Percentiles rank a stretch among this genome's conserved stretches.
phyloP scores from a whole-genome alignment of 1,140 invertebrate genomes.

The Eueides isabella region DNA sequence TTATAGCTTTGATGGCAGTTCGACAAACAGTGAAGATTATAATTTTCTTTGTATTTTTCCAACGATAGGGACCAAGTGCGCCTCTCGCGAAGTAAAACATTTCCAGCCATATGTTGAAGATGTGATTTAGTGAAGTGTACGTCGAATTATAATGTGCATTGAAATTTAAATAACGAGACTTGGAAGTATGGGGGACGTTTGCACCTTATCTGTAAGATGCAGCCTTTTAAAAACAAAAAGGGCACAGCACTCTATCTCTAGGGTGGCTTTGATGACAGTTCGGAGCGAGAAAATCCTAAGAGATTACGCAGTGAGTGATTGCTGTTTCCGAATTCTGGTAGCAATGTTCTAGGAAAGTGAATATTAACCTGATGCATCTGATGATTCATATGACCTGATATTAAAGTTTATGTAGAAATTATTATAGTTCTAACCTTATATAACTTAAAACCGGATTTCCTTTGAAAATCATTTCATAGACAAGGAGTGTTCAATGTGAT shows the following conservation, averaged over 20 bases:
- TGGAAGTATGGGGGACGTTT: conserved; percentile 43
- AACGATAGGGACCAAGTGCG: conserved; percentile 32
- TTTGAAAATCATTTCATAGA: conserved; percentile 16
- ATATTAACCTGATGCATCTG: conserved; percentile 67
- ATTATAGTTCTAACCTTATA: conserved; percentile 27
- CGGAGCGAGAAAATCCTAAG: conserved; percentile 67
- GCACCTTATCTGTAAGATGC: conserved; percentile 66
- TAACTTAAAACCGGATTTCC: conserved; percentile 43
- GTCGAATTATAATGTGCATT: conserved; percentile 52
- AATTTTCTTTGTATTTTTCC: conserved; percentile 68
- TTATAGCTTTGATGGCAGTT: conserved; percentile 68
- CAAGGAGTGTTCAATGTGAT: conserved; percentile 56
- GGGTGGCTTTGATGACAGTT: conserved; percentile 49
- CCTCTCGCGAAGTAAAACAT: conserved; percentile 27
- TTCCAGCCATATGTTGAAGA: conserved; percentile 32
- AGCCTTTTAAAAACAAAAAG: conserved; percentile 74
- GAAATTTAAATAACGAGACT: conserved; percentile 49
- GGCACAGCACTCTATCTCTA: conserved; percentile 53
- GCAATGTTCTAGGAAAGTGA: conserved; percentile 61
- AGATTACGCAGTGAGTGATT: conserved; percentile 80
- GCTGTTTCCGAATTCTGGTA: conserved; percentile 71
- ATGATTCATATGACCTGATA: conserved; percentile 59
- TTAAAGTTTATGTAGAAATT: conserved; percentile 9
- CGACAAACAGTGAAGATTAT: conserved; percentile 60
- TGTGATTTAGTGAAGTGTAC: conserved; percentile 29